Evolutionary conservation across 1,140 invertebrate genomes (phyloP), one percentile per base, ranked within the genome.

Genomic region (Drosophila ironensis): DNA sequence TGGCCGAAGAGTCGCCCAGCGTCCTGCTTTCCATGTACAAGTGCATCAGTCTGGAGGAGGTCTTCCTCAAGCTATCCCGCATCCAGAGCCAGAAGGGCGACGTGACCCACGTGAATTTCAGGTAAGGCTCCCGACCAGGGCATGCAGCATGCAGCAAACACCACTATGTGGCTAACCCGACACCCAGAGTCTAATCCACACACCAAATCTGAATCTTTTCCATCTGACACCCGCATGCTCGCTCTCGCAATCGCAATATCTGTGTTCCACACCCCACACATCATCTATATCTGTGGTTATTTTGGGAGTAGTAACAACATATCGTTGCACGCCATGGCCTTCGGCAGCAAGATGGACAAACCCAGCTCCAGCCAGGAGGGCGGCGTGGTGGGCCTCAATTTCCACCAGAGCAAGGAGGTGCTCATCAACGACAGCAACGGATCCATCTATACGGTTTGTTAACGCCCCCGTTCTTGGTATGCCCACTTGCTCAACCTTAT

Each of bases 1-100:
- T 99, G 72, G 97, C 97, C 0, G 97, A 99, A 91, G 95, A 98
- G 88, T 95, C 96, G 2, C 98, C 98, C 0, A 93, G 95, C 25
- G 93, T 94, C 19, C 92, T 98, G 0, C 92, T 99, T 17, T 91
- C 93, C 4, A 94, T 95, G 91, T 97, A 97, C 90, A 93, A 93
- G 71, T 96, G 95, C 84, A 92, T 94, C 61, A 96, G 95, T 14
- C 90, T 99, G 4, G 97, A 99, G 91, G 97, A 98, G 70, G 97
- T 98, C 1, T 99, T 99, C 91, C 92, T 99, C 7, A 97, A 98
- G 90, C 91, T 99, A 0, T 98, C 92, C 4, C 91, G 92, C 60
- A 91, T 91, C 72, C 92, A 93, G 87, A 92, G 92, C 91, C 77
- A 91, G 71, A 88, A 88, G 56, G 87, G 86, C 9, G 87, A 88